phyloP scores from a whole-genome alignment of 1,140 invertebrate species.

The Drosophila mayri region DNA sequence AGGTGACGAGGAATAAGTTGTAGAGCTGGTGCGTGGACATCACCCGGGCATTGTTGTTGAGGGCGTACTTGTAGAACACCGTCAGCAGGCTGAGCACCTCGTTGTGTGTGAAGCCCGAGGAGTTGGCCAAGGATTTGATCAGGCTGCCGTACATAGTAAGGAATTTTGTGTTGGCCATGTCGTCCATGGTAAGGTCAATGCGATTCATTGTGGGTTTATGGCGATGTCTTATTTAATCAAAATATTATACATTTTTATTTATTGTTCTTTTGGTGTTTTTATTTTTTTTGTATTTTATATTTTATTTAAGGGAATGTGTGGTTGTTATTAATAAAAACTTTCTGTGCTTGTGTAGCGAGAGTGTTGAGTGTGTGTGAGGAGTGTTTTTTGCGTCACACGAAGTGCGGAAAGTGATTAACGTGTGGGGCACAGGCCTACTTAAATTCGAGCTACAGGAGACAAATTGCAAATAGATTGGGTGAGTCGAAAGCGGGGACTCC shows the following conservation, averaged over 20 bases:
- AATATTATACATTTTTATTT: not conserved
- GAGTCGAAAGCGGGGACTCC: constrained; percentile 12
- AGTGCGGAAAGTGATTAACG: constrained; percentile 25
- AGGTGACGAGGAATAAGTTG: constrained; percentile 69
- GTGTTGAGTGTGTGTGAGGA: not conserved
- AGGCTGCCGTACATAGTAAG: constrained; percentile 56
- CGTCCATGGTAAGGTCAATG: constrained; percentile 74
- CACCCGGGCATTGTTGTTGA: constrained; percentile 60
- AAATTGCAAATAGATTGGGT: constrained; percentile 53
- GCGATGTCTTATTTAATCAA: not conserved
- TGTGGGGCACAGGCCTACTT: constrained; percentile 40
- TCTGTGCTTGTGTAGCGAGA: not conserved
- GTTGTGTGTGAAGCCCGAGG: constrained; percentile 55
- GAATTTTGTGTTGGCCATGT: constrained; percentile 79
- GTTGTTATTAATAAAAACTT: not conserved
- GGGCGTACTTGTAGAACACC: constrained; percentile 80
- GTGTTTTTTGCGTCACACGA: not conserved
- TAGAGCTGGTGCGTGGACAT: constrained; percentile 77
- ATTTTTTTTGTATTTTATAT: not conserved
- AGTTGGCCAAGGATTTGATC: constrained; percentile 46
- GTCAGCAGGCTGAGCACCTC: constrained; percentile 70
- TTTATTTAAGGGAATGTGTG: not conserved
- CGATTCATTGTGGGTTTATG: constrained; percentile 61
- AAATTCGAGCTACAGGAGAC: constrained; percentile 24
- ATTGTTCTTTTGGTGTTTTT: no score